Percentiles rank a stretch among this genome's conserved stretches.
Evolutionary conservation across 2,888 invertebrate genomes (phyloP).

Genomic region (Rapana venosa): DNA sequence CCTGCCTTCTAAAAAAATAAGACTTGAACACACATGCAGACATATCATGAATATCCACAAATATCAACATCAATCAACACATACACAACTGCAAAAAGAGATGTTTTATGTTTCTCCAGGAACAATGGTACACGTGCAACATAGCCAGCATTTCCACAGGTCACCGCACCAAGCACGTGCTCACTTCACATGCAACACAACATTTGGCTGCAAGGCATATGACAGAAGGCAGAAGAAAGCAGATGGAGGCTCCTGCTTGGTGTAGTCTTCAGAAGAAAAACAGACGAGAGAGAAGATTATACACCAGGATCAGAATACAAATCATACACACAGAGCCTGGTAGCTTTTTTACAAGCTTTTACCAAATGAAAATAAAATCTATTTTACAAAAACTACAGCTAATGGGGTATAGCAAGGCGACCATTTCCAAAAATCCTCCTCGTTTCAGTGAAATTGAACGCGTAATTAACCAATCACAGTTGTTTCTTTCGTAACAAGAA

Average conservation of each 20-base stretch:
- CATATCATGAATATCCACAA: neutral
- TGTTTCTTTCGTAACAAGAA: no score
- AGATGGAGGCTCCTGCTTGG: neutral
- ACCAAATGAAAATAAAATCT: neutral
- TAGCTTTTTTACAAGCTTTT: neutral
- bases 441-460: neutral
- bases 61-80: neutral
- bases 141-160: neutral
- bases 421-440: neutral
- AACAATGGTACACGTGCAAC: neutral
- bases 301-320: neutral
- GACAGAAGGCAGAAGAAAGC: neutral
- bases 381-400: neutral
- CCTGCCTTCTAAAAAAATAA: no score
- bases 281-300: conserved; percentile 1
- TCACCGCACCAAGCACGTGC: neutral
- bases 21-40: neutral
- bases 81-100: neutral
- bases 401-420: neutral
- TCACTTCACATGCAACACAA: neutral
- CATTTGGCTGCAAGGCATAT: neutral
- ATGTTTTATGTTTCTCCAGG: neutral
- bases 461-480: no score
- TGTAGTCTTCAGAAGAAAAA: neutral
- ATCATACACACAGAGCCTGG: neutral